Base-by-base conservation (phyloP, 1,140 invertebrate species). In the Lasioglossum albipes region DNA sequence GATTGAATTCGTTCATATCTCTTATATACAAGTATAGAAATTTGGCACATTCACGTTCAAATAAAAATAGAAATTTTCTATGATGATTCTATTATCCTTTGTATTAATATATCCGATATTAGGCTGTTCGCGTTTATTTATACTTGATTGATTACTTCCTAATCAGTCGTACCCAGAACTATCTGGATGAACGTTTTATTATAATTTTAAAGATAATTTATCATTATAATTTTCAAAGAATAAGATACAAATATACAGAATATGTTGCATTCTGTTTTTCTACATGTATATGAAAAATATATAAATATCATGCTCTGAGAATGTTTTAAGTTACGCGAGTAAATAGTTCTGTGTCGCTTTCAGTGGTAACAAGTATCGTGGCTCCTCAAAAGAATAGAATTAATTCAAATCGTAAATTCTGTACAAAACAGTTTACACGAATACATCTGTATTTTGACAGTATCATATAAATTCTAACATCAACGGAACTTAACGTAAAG, bases 131-230 rank as follows among this genome's bases (percentile, higher is more conserved):
- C 36, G 13, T 42, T 59, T 42, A 68, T 80, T 79, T 79, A 62
- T 74, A 79, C 70, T 79, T 74, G 7, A 9, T 57, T 74, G 13
- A 73, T 72, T 79, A 79, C 20, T 79, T 74, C 73, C 71, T 74
- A 74, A 31, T 79, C 52, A 74, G 70, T 79, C 69, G 52, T 36
- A 73, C 16, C 65, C 62, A 64, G 22, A 73, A 66, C 52, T 57
- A 74, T 79, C 49, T n/a, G 10, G 57, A 42, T 65, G 52, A 52
- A 59, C 22, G 9, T 54, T 54, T 59, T 10, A 20, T 67, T 68
- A 5, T n/a, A n/a, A n/a, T n/a, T n/a, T n/a, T n/a, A n/a, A n/a
- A n/a, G n/a, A n/a, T n/a, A n/a, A n/a, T 54, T 59, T 10, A 20
- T 67, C 59, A 5, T 22, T 69, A 42, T 59, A n/a, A 59, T 71